These are phyloP conservation scores for Naja naja DNA, from an alignment of 2,113 vertebrate species.

Conservation along the genomic window DNA sequence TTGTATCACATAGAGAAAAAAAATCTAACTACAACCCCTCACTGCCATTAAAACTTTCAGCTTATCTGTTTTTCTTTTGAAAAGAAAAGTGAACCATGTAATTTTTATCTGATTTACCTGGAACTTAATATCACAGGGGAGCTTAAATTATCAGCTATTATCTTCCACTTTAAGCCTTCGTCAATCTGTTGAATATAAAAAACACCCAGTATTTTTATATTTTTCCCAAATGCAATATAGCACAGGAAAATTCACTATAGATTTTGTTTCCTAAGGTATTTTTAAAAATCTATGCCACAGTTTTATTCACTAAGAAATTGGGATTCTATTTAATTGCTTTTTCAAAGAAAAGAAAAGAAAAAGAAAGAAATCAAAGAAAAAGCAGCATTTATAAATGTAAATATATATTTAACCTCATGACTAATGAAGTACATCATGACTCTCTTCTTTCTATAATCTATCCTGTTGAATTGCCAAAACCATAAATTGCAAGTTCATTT, in stretches of 20 bases:
- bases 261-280: neutral
- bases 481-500: neutral
- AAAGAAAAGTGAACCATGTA: neutral
- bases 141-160: neutral
- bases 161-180: neutral
- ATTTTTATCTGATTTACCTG: neutral
- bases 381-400: neutral
- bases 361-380: neutral
- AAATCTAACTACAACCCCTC: neutral
- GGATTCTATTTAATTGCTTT: neutral
- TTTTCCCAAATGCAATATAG: neutral
- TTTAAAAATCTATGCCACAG: neutral
- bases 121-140: neutral
- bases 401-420: neutral
- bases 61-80: slow-evolving; percentile 18
- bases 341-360: neutral
- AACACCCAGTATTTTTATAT: neutral
- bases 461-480: neutral
- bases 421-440: neutral
- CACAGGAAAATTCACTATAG: neutral
- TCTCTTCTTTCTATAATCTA: neutral
- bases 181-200: neutral
- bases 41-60: neutral
- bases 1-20: neutral
- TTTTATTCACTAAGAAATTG: neutral